phyloP scores from a whole-genome alignment of 2,797 vertebrate genomes.

The Tangara arthus region DNA sequence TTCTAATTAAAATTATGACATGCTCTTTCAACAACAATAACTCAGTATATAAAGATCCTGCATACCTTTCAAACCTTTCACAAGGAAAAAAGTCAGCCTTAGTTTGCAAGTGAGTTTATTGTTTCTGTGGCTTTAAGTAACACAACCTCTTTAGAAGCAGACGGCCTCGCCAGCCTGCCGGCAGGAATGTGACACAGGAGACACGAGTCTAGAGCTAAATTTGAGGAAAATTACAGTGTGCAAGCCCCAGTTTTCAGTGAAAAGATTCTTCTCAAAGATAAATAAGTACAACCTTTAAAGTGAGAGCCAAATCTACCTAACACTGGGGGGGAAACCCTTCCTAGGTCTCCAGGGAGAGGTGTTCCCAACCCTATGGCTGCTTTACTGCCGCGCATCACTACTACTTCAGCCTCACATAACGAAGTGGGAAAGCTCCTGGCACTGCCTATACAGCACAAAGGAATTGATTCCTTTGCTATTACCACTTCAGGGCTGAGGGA shows the following conservation, averaged over 20 bases:
- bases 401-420: accelerated
- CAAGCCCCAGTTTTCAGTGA: not conserved
- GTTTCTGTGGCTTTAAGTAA: conserved; percentile 20
- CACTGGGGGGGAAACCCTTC: not conserved
- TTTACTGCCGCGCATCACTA: not conserved
- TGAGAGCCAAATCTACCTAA: not conserved
- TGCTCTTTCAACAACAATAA: not conserved
- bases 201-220: not conserved
- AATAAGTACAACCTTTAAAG: not conserved
- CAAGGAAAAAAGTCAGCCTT: not conserved
- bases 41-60: not conserved
- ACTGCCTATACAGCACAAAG: not conserved
- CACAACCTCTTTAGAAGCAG: not conserved
- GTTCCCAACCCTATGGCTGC: too few relatives aligned
- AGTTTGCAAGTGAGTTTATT: conserved; percentile 11
- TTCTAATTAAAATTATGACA: conserved; percentile 50
- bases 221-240: not conserved
- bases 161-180: not conserved
- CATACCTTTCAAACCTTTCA: conserved; percentile 26
- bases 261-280: not conserved
- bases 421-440: not conserved
- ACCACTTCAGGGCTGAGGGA: not conserved
- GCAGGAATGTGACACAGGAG: not conserved
- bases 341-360: not conserved
- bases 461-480: not conserved